A percentile compares a stretch with the other conserved stretches of the same genome.
Evolutionary conservation across 2,797 vertebrate genomes (phyloP).

Genomic region (Melanotaenia nigrans): DNA sequence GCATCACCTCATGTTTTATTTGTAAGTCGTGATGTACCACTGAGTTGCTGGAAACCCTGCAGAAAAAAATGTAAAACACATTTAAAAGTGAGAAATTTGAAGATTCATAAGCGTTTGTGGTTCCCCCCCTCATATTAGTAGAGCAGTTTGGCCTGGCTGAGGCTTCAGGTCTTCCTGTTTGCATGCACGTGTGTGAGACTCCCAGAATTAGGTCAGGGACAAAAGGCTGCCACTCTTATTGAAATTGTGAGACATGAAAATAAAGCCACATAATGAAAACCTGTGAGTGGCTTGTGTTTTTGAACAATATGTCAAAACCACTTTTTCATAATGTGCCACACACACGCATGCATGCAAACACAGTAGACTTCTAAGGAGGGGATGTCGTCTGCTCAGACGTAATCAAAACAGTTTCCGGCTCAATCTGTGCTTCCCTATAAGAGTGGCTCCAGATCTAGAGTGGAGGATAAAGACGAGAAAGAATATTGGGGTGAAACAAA

Average conservation of each 20-base stretch:
- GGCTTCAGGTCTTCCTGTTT: slow-evolving; percentile 45
- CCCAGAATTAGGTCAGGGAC: slow-evolving; percentile 85
- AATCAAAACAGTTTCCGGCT: slow-evolving; percentile 75
- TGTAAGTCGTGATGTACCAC: not conserved
- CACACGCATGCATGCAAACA: slow-evolving; percentile 38
- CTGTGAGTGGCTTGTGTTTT: slow-evolving; percentile 71
- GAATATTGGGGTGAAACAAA: slow-evolving; percentile 46
- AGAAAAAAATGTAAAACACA: slow-evolving; percentile 7
- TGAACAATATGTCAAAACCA: slow-evolving; percentile 73
- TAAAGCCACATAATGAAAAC: slow-evolving; percentile 77
- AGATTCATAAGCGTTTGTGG: not conserved
- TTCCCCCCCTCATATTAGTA: slow-evolving; percentile 6
- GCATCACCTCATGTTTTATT: not conserved
- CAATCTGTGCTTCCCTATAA: slow-evolving; percentile 80
- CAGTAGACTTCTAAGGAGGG: slow-evolving; percentile 55
- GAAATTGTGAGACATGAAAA: slow-evolving; percentile 76
- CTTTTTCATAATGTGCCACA: slow-evolving; percentile 63
- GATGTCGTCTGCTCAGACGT: slow-evolving; percentile 73
- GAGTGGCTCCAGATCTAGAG: slow-evolving; percentile 47
- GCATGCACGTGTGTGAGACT: slow-evolving; percentile 73
- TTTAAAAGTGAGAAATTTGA: slow-evolving; percentile 29
- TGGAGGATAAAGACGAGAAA: slow-evolving; percentile 44
- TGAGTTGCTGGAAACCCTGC: slow-evolving; percentile 24
- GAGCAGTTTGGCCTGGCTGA: slow-evolving; percentile 25
- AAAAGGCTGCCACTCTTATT: slow-evolving; percentile 77